phyloP scores from a whole-genome alignment of 2,113 vertebrate species.

The Pangasianodon hypophthalmus region DNA sequence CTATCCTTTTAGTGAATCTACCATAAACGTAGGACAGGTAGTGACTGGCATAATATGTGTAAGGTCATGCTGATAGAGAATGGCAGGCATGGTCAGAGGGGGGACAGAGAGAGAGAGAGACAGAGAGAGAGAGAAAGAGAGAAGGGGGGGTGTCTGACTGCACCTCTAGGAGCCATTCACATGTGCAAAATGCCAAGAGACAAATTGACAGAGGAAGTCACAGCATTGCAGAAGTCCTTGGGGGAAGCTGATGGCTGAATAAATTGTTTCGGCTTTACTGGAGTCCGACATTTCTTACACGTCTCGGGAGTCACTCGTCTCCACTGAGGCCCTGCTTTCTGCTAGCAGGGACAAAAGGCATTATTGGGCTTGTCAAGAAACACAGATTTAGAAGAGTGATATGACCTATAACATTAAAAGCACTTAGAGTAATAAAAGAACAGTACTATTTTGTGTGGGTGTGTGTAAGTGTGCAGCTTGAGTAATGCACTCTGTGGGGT shows the following conservation, averaged over 20 bases:
- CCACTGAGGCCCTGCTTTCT: constrained; percentile 38
- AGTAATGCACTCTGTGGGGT: not conserved
- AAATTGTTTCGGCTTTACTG: constrained; percentile 45
- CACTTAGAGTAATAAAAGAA: constrained; percentile 57
- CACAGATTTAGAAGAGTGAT: constrained; percentile 63
- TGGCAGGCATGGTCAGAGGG: constrained; percentile 1
- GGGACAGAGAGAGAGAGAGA: not conserved
- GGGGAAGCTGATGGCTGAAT: constrained; percentile 52
- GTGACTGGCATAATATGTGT: not conserved
- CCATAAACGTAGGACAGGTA: not conserved
- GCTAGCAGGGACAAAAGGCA: constrained; percentile 47
- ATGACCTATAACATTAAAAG: constrained; percentile 61
- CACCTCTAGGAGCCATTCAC: constrained; percentile 33
- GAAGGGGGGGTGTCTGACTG: not conserved
- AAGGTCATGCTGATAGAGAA: not conserved
- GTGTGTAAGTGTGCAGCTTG: constrained; percentile 29
- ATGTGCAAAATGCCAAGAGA: constrained; percentile 35
- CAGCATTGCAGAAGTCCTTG: constrained; percentile 23
- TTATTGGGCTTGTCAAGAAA: constrained; percentile 57
- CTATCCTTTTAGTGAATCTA: not conserved
- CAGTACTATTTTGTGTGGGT: constrained; percentile 51
- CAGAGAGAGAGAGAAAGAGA: not conserved
- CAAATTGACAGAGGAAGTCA: constrained; percentile 21
- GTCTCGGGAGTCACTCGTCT: constrained; percentile 38
- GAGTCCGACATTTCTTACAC: constrained; percentile 43